Evolutionary conservation across 2,113 vertebrate genomes (phyloP), one percentile per base, ranked within the genome.

Genomic region (Lanius collurio): DNA sequence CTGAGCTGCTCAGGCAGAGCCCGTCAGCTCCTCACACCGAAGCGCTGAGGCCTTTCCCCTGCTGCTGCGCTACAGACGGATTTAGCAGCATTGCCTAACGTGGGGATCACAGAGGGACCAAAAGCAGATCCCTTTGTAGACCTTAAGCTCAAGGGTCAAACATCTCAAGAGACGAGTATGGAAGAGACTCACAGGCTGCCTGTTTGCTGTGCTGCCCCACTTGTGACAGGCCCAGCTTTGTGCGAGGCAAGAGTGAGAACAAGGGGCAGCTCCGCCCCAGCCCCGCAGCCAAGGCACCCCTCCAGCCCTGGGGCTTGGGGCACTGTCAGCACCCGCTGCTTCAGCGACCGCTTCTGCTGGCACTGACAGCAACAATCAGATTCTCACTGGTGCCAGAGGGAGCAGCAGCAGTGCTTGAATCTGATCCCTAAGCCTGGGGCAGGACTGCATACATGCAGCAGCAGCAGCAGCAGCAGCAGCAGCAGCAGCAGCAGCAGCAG

Each of bases 371-470:
- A 89, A 71, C 60, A 8, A 15, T 33, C 63, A 37, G 52, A 35
- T 11, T 41, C 33, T 50, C 13, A 6, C 64, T 8, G 53, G 22
- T 26, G 17, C 5, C 44, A 9, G 11, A 3, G 23, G 79, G 42
- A 82, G 35, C 4, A 68, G 81, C 67, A 91, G 70, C 62, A 74
- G 37, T 3, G 49, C 62, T 24, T 26, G 12, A 15, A 46, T 12
- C 21, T 17, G 35, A 88, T 28, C 41, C 23, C 69, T 2, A 17
- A 26, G 26, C 3, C 68, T 78, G n/a, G 3, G 78, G 44, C 89
- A 59, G 74, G 19, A 80, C 87, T 92, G 75, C 85, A 90, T 93
- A 76, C 88, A 95, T n/a, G n/a, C n/a, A n/a, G n/a, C n/a, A n/a
- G n/a, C n/a, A n/a, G n/a, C n/a, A n/a, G n/a, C n/a, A n/a, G n/a